phyloP scores from a whole-genome alignment of 2,113 vertebrate species.

The Bostrychus sinensis region DNA sequence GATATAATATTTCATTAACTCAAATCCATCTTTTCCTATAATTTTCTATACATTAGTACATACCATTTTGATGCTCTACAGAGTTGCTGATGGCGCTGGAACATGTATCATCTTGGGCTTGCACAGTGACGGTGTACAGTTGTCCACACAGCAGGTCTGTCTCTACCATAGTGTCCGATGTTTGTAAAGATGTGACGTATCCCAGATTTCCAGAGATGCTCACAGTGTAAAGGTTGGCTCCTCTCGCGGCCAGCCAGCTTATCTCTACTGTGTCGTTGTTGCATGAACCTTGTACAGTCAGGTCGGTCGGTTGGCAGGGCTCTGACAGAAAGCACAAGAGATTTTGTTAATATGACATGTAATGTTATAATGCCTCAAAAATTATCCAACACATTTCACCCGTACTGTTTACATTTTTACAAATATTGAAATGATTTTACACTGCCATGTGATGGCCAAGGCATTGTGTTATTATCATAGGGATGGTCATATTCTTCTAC shows the following conservation, averaged over 20 bases:
- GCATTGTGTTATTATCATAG: no score
- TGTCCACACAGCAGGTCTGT: constrained; percentile 77
- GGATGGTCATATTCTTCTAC: constrained; percentile 53
- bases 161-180: constrained; percentile 40
- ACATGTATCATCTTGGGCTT: constrained; percentile 60
- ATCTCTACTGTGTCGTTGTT: constrained; percentile 59
- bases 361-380: background rate
- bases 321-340: constrained; percentile 50
- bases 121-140: constrained; percentile 70
- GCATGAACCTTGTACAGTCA: constrained; percentile 66
- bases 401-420: no score
- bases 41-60: background rate
- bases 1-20: no score
- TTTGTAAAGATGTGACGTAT: constrained; percentile 55
- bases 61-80: constrained; percentile 69
- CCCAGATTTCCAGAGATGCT: constrained; percentile 66
- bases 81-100: constrained; percentile 56
- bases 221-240: constrained; percentile 67
- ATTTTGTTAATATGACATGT: background rate
- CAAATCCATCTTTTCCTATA: background rate
- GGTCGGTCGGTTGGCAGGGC: constrained; percentile 72
- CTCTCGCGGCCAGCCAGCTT: constrained; percentile 66
- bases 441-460: no score
- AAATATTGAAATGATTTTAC: no score
- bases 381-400: no score